These are phyloP conservation scores for Perdita meconis DNA, from an alignment of 2,888 invertebrate species.

Conservation along the genomic window DNA sequence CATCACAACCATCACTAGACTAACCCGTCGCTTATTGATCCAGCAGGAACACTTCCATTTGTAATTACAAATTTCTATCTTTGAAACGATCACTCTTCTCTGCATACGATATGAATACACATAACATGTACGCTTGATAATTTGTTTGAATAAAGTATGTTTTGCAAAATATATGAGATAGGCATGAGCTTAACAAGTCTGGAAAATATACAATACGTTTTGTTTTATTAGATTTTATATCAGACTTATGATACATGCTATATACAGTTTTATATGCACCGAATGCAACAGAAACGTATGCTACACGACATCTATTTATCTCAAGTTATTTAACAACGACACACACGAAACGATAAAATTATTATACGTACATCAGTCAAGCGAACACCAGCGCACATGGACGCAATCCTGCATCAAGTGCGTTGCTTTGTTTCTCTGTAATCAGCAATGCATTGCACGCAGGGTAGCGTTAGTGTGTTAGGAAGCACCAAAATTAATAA, in stretches of 20 bases:
- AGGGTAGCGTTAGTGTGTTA: conserved; percentile 82
- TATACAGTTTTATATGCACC: conserved; percentile 37
- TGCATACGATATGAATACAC: conserved; percentile 23
- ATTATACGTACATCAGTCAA: conserved; percentile 32
- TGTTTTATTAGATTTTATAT: conserved; percentile 42
- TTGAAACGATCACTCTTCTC: conserved; percentile 29
- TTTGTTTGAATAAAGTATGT: conserved; percentile 66
- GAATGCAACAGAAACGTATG: conserved; percentile 24
- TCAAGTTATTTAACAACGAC: conserved; percentile 20
- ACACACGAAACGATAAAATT: conserved; percentile 10
- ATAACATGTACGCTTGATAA: conserved; percentile 57
- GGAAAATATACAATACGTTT: conserved; percentile 38
- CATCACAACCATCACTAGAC: conserved; percentile 77
- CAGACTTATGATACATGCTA: conserved; percentile 42
- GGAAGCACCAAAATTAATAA: conserved; percentile 69
- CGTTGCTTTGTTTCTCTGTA: conserved; percentile 80
- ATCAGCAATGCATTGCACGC: conserved; percentile 84
- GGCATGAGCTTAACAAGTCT: conserved; percentile 19
- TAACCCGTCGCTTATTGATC: too few relatives aligned
- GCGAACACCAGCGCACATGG: conserved; percentile 72
- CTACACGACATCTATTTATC: background rate
- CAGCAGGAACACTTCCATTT: conserved; percentile 60
- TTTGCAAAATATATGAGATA: conserved; percentile 48
- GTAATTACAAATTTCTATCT: conserved; percentile 54
- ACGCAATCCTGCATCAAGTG: conserved; percentile 84